These are phyloP conservation scores for Malurus cyaneus DNA, from an alignment of 2,113 vertebrate species.

Conservation along the genomic window DNA sequence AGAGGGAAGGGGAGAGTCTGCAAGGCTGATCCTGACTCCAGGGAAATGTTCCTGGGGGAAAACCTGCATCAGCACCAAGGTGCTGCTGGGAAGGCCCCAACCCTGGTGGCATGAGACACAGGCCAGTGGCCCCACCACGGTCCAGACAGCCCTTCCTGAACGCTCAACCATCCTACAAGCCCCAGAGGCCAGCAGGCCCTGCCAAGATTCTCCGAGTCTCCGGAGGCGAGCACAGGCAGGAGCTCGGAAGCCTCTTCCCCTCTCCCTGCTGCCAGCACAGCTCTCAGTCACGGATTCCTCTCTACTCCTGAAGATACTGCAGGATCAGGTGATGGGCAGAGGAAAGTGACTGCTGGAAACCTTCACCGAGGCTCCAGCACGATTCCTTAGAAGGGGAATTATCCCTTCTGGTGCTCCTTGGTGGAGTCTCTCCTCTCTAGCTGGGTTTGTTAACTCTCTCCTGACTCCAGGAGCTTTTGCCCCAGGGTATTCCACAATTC, in stretches of 20 bases:
- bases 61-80: accelerated
- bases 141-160: background rate
- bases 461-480: background rate
- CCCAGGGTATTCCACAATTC: background rate
- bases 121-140: accelerated
- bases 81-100: background rate
- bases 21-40: background rate
- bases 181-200: background rate
- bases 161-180: accelerated
- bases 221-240: background rate
- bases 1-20: background rate
- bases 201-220: accelerated
- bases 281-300: background rate
- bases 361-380: background rate
- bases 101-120: background rate
- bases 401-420: background rate
- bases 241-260: background rate
- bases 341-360: background rate
- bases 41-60: background rate
- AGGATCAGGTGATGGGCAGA: background rate
- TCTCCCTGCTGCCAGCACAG: background rate
- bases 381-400: background rate
- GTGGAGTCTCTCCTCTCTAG: background rate
- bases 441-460: background rate
- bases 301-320: conserved; percentile 1